phyloP scores from a whole-genome alignment of 2,888 invertebrate genomes.

The Seira sanloemensis region DNA sequence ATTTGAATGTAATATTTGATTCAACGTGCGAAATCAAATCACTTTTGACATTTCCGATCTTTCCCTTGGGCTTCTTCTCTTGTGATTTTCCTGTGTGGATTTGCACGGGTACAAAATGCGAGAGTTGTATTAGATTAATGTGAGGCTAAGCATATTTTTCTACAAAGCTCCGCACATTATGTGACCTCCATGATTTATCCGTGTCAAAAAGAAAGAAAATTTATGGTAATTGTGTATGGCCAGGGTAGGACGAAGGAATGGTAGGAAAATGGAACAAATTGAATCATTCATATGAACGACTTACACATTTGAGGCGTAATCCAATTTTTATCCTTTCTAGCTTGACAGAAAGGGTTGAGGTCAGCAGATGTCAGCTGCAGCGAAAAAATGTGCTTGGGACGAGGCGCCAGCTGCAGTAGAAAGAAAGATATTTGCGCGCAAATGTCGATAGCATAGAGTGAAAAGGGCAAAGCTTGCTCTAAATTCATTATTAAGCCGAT shows the following conservation, averaged over 20 bases:
- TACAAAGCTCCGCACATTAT: not conserved
- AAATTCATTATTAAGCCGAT: no score
- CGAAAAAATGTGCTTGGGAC: not conserved
- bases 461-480: not conserved
- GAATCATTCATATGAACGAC: slow-evolving; percentile 2
- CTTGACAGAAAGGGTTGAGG: slow-evolving; percentile 21
- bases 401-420: slow-evolving; percentile 12
- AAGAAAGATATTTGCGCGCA: not conserved
- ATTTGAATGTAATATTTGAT: no score
- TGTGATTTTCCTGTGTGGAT: not conserved
- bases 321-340: not conserved
- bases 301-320: not conserved
- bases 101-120: not conserved
- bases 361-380: slow-evolving; percentile 17
- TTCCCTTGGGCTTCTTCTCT: no score
- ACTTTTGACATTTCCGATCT: not conserved
- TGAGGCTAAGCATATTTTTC: not conserved
- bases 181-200: not conserved
- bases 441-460: slow-evolving; percentile 16
- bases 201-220: slow-evolving; percentile 23
- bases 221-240: slow-evolving; percentile 27
- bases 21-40: not conserved
- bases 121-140: not conserved
- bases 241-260: not conserved
- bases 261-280: not conserved